phyloP scores from a whole-genome alignment of 1,140 invertebrate species.

The Bilobella aurantiaca region DNA sequence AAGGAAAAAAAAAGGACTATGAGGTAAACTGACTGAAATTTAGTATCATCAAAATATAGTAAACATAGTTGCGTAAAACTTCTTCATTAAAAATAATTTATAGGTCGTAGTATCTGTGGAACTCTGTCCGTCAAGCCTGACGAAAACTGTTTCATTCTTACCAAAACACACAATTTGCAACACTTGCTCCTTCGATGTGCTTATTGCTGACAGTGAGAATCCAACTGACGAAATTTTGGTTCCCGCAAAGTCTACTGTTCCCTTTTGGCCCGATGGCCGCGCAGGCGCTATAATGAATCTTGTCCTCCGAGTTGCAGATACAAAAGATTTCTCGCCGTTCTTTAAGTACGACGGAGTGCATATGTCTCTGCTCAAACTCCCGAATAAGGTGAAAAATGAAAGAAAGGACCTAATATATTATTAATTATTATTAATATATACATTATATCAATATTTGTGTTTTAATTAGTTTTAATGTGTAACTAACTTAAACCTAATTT shows the following conservation, averaged over 20 bases:
- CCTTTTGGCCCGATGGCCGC: not conserved
- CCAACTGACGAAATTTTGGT: not conserved
- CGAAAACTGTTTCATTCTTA: not conserved
- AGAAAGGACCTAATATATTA: too few relatives aligned
- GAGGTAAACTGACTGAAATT: not conserved
- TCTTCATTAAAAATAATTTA: too few relatives aligned
- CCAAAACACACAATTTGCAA: conserved; percentile 1
- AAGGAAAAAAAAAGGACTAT: conserved; percentile 6
- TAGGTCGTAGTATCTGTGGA: not conserved
- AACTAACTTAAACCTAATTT: too few relatives aligned
- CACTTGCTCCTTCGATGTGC: not conserved
- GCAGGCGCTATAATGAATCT: not conserved
- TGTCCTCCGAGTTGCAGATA: not conserved
- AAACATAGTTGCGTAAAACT: too few relatives aligned
- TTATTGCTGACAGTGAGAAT: not conserved
- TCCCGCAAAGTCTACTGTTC: not conserved
- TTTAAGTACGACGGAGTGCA: not conserved
- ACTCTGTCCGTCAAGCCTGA: not conserved
- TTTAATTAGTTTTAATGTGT: too few relatives aligned
- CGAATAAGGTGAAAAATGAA: not conserved
- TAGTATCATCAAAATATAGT: not conserved
- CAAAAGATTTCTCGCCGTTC: not conserved
- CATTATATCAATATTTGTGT: too few relatives aligned
- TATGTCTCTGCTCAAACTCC: not conserved
- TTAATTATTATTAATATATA: too few relatives aligned